These are phyloP conservation scores for Mustela lutreola DNA, from an alignment of 2,113 vertebrate species.

Conservation along the genomic window DNA sequence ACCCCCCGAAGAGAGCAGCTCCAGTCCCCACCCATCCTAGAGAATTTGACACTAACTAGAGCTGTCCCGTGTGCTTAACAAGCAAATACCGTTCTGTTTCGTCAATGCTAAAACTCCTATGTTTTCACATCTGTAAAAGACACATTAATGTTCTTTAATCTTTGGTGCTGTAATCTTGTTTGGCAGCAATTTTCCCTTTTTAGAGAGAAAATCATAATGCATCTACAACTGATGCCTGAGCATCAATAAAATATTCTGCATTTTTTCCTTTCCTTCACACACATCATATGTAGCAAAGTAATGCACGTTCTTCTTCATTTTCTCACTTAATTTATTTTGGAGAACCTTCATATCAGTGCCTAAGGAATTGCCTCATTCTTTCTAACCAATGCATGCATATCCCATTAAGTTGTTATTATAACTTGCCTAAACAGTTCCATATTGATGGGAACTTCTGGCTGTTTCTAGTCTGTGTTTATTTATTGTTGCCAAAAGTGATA, in stretches of 20 bases:
- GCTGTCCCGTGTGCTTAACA: neutral
- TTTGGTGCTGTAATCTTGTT: neutral
- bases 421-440: neutral
- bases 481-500: neutral
- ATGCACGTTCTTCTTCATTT: neutral
- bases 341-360: neutral
- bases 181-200: neutral
- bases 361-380: neutral
- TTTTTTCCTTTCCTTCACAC: neutral
- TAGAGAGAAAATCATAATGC: constrained; percentile 22
- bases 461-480: neutral
- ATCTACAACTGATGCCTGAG: neutral
- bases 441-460: neutral
- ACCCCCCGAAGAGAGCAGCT: neutral
- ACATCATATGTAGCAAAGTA: neutral
- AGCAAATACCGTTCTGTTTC: neutral
- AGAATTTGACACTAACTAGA: neutral
- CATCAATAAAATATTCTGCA: neutral
- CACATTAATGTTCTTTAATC: neutral
- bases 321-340: neutral
- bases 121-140: neutral
- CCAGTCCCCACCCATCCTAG: neutral
- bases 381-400: neutral
- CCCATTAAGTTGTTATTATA: neutral
- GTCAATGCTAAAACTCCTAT: neutral